Evolutionary conservation across 2,113 vertebrate species (phyloP).

Genomic region (Prolemur simus): DNA sequence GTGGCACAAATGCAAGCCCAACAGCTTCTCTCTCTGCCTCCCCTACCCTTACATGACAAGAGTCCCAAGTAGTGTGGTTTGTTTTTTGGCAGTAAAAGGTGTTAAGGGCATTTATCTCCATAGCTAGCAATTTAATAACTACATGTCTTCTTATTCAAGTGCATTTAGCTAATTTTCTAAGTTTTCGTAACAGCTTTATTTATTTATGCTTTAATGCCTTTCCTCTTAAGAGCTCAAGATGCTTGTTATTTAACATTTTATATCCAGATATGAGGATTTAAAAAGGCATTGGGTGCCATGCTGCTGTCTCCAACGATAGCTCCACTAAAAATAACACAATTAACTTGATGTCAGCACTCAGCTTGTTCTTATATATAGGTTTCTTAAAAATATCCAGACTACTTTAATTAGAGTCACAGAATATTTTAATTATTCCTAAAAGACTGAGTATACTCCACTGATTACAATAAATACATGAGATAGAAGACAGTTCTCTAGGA

Average conservation of each 20-base stretch:
- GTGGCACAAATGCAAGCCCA: not conserved
- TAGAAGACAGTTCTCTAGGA: slow-evolving; percentile 42
- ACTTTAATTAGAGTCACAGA: slow-evolving; percentile 76
- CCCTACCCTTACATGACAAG: not conserved
- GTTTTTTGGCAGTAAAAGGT: not conserved
- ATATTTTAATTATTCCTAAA: slow-evolving; percentile 78
- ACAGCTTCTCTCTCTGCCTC: not conserved
- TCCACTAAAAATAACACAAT: slow-evolving; percentile 67
- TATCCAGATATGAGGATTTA: slow-evolving; percentile 35
- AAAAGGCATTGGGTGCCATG: slow-evolving; percentile 46
- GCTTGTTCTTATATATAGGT: slow-evolving; percentile 75
- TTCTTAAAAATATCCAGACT: slow-evolving; percentile 68
- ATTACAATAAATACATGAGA: slow-evolving; percentile 60
- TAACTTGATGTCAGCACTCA: slow-evolving; percentile 73
- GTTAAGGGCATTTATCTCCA: slow-evolving; percentile 4
- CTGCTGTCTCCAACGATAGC: slow-evolving; percentile 37
- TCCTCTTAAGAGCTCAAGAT: slow-evolving; percentile 45
- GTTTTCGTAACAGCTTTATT: slow-evolving; percentile 62
- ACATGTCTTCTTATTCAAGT: slow-evolving; percentile 37
- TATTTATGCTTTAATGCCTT: slow-evolving; percentile 53
- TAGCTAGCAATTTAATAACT: not conserved
- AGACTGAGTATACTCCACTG: slow-evolving; percentile 59
- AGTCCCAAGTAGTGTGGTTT: not conserved
- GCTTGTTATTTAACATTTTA: slow-evolving; percentile 59
- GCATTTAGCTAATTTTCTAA: slow-evolving; percentile 47